Conservation (phyloP, 2,888 invertebrate genomes). For the Rhogogaster chlorosoma region DNA sequence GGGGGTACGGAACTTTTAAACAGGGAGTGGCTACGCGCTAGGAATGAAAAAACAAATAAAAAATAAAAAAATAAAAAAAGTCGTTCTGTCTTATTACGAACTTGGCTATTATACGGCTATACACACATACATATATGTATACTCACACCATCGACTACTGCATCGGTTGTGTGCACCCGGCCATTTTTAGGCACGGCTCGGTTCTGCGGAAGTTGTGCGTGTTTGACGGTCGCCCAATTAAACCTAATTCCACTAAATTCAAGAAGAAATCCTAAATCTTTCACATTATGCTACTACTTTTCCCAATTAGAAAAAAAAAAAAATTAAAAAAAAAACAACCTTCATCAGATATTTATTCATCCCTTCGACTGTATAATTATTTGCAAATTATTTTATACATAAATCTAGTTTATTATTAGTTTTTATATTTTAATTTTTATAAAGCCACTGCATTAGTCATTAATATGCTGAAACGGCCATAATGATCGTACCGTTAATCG, state of each 20-base stretch:
- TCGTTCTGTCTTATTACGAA: constrained; percentile 43
- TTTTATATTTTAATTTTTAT: too few relatives aligned
- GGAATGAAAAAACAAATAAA: constrained; percentile 30
- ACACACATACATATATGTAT: background rate
- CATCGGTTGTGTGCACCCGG: constrained; percentile 27
- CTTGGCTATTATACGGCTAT: constrained; percentile 29
- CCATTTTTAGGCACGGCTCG: constrained; percentile 43
- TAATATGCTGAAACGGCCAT: background rate
- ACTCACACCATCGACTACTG: background rate
- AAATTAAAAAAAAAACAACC: background rate
- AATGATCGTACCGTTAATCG: background rate
- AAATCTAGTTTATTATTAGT: background rate
- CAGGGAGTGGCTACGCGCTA: constrained; percentile 41
- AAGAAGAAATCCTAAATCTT: background rate
- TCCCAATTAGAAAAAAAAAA: background rate
- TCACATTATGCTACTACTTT: background rate
- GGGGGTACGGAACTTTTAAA: constrained; percentile 38
- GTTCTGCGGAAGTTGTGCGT: constrained; percentile 38
- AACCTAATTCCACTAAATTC: constrained; percentile 27
- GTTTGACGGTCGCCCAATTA: constrained; percentile 26
- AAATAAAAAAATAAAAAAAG: background rate
- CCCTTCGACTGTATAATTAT: background rate
- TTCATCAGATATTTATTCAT: background rate
- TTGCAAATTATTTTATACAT: background rate
- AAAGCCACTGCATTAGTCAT: background rate